Evolutionary conservation across 2,888 invertebrate species (phyloP).

Genomic region (Alloplasta piceator): DNA sequence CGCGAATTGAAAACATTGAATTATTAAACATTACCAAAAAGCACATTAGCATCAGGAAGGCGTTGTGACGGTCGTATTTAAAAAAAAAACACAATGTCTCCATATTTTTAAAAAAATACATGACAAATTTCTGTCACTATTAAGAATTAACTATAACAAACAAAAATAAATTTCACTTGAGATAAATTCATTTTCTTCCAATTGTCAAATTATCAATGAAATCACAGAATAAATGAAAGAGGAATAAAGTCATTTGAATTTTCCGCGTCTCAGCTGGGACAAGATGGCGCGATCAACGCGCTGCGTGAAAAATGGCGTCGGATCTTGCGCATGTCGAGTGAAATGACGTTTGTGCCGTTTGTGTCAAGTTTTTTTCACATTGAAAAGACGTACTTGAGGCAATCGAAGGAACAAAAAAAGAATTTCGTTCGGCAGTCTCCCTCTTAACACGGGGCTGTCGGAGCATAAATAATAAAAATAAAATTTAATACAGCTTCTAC

Average conservation of each 20-base stretch:
- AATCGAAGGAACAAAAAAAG: conserved; percentile 6
- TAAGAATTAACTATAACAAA: too few species aligned
- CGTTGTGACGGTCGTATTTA: too few species aligned
- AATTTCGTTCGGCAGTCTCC: background rate
- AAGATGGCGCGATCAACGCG: background rate
- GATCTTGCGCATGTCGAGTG: conserved; percentile 10
- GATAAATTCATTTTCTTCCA: too few species aligned
- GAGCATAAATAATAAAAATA: background rate
- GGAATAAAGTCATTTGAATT: background rate
- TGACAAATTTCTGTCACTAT: too few species aligned
- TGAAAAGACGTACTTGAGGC: conserved; percentile 16
- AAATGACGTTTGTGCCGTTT: conserved; percentile 44
- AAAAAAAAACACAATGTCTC: too few species aligned
- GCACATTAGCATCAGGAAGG: too few species aligned
- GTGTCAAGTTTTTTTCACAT: conserved; percentile 28
- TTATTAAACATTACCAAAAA: too few species aligned
- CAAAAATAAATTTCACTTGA: too few species aligned
- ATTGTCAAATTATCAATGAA: too few species aligned
- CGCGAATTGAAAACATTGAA: too few species aligned
- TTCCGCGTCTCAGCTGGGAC: background rate
- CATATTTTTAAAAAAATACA: too few species aligned
- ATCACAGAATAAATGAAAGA: too few species aligned
- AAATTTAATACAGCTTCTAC: background rate
- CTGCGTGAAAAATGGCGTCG: background rate
- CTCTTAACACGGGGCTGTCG: background rate